Conservation (phyloP, 2,888 invertebrate species). For the Villa cingulata region DNA sequence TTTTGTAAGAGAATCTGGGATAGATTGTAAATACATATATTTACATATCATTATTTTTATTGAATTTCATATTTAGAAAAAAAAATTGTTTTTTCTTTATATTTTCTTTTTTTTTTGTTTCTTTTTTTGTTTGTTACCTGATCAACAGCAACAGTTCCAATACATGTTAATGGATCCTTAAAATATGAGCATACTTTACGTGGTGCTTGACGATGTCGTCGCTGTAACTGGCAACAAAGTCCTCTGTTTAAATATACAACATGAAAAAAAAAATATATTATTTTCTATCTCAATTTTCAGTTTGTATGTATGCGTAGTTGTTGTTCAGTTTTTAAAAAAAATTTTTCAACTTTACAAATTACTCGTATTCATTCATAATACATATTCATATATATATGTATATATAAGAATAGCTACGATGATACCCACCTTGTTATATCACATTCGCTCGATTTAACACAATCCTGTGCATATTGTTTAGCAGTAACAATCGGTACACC, state of each 20-base stretch:
- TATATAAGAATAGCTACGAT: background rate
- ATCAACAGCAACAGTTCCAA: constrained; percentile 70
- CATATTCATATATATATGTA: background rate
- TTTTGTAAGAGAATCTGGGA: no score
- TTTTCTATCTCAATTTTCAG: background rate
- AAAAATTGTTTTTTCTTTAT: no score
- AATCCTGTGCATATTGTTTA: constrained; percentile 76
- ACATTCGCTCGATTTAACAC: constrained; percentile 68
- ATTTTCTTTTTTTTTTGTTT: no score
- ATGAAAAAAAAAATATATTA: background rate
- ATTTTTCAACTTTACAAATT: no score
- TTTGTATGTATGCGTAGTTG: no score
- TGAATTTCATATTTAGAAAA: no score
- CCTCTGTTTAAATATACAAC: constrained; percentile 40
- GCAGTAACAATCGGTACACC: constrained; percentile 61
- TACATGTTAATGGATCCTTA: constrained; percentile 76
- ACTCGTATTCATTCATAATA: background rate
- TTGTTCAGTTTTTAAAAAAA: no score
- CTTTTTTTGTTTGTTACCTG: no score
- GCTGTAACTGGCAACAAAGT: constrained; percentile 74
- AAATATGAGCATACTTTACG: constrained; percentile 87
- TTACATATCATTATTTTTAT: no score
- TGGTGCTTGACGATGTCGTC: constrained; percentile 71
- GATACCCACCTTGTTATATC: constrained; percentile 48
- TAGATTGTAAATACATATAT: no score